These are phyloP conservation scores for Ridgeia piscesae DNA, from an alignment of 1,140 invertebrate species.

Conservation along the genomic window DNA sequence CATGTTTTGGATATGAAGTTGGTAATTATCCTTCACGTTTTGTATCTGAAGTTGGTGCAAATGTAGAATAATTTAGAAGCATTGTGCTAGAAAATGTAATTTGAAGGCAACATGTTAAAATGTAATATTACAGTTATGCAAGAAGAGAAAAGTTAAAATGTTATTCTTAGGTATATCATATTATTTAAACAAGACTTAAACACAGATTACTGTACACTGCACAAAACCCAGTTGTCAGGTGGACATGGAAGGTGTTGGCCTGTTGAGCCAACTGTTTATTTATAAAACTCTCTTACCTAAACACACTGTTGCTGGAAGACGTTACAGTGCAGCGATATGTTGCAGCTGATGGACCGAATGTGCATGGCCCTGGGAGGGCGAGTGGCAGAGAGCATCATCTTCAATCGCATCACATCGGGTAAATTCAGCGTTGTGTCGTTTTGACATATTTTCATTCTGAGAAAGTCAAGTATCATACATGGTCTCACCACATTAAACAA, in stretches of 20 bases:
- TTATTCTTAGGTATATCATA: too few species aligned
- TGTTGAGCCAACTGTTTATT: too few species aligned
- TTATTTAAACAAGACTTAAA: neutral
- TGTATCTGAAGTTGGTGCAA: neutral
- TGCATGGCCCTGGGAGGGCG: constrained; percentile 89
- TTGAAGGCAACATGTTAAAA: too few species aligned
- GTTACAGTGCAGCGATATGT: neutral
- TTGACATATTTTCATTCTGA: neutral
- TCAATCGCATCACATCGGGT: constrained; percentile 27
- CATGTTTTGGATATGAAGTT: too few species aligned
- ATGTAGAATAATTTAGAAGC: neutral
- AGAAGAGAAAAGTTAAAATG: too few species aligned
- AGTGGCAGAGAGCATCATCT: constrained; percentile 80
- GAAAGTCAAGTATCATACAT: too few species aligned
- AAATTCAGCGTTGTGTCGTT: neutral
- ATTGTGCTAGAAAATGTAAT: neutral
- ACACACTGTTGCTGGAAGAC: neutral
- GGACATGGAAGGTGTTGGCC: too few species aligned
- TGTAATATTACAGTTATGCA: too few species aligned
- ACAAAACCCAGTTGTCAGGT: too few species aligned
- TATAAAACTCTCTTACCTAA: neutral
- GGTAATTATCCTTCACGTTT: too few species aligned
- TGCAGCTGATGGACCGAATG: constrained; percentile 63
- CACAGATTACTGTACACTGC: too few species aligned
- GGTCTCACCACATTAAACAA: neutral